Evolutionary conservation across 2,888 invertebrate genomes (phyloP).

Genomic region (Ichneumoninae sp.): DNA sequence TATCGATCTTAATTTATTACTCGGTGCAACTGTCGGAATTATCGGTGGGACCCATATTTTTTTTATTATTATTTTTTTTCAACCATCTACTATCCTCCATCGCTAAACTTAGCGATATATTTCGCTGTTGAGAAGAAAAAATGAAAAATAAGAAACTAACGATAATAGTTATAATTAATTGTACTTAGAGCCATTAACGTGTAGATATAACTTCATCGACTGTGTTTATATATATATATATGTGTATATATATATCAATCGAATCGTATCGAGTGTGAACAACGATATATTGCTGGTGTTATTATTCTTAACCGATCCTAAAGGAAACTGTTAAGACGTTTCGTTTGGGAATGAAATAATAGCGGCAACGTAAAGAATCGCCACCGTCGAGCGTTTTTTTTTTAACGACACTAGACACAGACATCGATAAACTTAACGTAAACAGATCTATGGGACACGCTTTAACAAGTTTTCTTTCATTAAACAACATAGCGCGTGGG

Average conservation of each 20-base stretch:
- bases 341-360: neutral
- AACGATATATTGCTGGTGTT: constrained; percentile 29
- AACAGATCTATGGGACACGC: constrained; percentile 58
- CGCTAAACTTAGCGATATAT: constrained; percentile 46
- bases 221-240: neutral
- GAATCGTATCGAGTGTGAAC: constrained; percentile 32
- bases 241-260: neutral
- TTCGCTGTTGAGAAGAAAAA: constrained; percentile 45
- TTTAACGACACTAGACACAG: constrained; percentile 50
- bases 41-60: constrained; percentile 13
- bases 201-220: constrained; percentile 16
- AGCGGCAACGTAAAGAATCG: constrained; percentile 3
- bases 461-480: constrained; percentile 59
- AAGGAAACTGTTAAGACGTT: constrained; percentile 3
- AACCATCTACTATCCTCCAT: constrained; percentile 15
- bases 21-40: constrained; percentile 35
- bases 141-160: neutral
- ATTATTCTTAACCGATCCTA: neutral
- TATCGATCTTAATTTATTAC: constrained; percentile 32
- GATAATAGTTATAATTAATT: constrained; percentile 29
- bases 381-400: constrained; percentile 22
- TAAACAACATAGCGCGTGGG: constrained; percentile 58
- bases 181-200: constrained; percentile 35
- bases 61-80: neutral
- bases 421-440: constrained; percentile 61